Evolutionary conservation across 1,140 invertebrate species (phyloP).

Genomic region (Tetramorium parvispinum): DNA sequence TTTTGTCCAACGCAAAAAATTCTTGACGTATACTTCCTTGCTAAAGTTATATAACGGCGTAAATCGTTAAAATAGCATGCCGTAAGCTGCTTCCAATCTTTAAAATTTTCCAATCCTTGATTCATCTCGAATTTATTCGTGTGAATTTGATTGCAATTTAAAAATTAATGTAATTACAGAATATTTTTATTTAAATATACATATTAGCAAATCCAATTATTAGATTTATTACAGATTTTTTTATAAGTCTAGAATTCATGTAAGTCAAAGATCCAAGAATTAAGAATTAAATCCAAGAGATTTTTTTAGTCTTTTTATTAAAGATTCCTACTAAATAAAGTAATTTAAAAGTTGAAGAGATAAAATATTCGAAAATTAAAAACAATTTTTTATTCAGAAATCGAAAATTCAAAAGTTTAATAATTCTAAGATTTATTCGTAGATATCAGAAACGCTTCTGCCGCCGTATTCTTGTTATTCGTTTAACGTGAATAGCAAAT

Average conservation of each 20-base stretch:
- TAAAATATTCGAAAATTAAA: background rate
- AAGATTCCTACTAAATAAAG: background rate
- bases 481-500: background rate
- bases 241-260: background rate
- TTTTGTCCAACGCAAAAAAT: background rate
- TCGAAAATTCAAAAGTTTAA: background rate
- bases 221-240: background rate
- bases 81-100: background rate
- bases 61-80: background rate
- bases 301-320: background rate
- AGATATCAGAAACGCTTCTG: background rate
- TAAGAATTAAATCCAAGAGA: too few species aligned
- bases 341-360: background rate
- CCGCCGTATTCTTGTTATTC: background rate
- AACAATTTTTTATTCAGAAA: background rate
- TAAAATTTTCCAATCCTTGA: background rate
- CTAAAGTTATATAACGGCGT: slow-evolving; percentile 8
- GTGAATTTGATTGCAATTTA: background rate
- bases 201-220: background rate
- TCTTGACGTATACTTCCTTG: slow-evolving; percentile 23
- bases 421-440: background rate
- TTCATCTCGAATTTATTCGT: background rate
- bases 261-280: background rate
- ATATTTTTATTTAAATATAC: background rate
- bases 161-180: background rate